These are phyloP conservation scores for Drosophila lacteicornis DNA, from an alignment of 1,140 invertebrate species.

Conservation along the genomic window DNA sequence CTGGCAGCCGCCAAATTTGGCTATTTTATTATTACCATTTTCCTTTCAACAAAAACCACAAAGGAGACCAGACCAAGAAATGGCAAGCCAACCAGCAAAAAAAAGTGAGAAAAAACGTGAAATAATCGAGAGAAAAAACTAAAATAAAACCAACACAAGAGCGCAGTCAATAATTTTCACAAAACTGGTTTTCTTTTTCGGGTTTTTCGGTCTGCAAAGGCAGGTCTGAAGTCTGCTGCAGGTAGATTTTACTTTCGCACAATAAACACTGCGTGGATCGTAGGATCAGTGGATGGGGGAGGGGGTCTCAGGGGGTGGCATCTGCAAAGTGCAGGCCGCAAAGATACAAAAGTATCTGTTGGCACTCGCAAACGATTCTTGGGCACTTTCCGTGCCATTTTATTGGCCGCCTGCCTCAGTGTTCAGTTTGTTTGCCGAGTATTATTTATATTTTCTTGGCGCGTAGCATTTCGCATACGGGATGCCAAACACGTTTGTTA, in stretches of 20 bases:
- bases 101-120: constrained; percentile 16
- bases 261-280: constrained; percentile 43
- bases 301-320: constrained; percentile 16
- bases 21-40: constrained; percentile 52
- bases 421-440: constrained; percentile 50
- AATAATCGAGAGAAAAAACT: constrained; percentile 27
- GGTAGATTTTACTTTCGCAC: constrained; percentile 83
- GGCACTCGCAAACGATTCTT: constrained; percentile 43
- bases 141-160: constrained; percentile 53
- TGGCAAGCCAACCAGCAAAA: not conserved
- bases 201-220: constrained; percentile 37
- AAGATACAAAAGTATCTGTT: constrained; percentile 76
- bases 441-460: constrained; percentile 70
- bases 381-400: constrained; percentile 40
- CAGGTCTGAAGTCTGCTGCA: constrained; percentile 61
- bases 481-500: constrained; percentile 72
- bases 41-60: constrained; percentile 40
- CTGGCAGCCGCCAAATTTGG: constrained; percentile 55
- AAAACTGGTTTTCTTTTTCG: constrained; percentile 74
- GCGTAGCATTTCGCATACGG: constrained; percentile 57
- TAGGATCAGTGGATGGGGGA: too few species aligned
- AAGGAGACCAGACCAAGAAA: constrained; percentile 39
- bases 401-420: constrained; percentile 32
- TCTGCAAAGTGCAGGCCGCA: constrained; percentile 56
- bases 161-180: constrained; percentile 73